Evolutionary conservation across 1,140 invertebrate species (phyloP).

Genomic region (Microplitis demolitor): DNA sequence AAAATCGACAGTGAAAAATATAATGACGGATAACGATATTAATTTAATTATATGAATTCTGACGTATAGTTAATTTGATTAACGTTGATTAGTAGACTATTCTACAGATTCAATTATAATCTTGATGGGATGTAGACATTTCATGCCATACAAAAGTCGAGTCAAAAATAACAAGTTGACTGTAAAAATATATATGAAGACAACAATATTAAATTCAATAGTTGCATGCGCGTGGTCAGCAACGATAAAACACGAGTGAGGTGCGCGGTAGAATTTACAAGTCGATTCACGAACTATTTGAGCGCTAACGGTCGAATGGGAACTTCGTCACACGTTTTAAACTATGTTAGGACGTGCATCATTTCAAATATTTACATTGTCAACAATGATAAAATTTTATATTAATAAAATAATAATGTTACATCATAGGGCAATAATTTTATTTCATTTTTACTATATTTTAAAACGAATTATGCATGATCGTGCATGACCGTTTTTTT

Average conservation of each 20-base stretch:
- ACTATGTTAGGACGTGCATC: neutral
- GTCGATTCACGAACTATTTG: constrained; percentile 25
- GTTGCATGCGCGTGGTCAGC: neutral
- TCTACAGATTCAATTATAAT: too few species aligned
- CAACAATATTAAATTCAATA: neutral
- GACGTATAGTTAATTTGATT: neutral
- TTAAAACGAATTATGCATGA: too few species aligned
- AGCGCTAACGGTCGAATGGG: neutral
- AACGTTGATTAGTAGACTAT: neutral
- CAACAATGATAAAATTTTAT: too few species aligned
- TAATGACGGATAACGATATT: too few species aligned
- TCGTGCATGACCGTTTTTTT: too few species aligned
- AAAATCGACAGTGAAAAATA: too few species aligned
- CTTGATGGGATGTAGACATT: too few species aligned
- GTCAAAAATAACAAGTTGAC: neutral
- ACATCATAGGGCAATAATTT: too few species aligned
- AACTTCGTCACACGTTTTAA: constrained; percentile 12
- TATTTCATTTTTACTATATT: too few species aligned
- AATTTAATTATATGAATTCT: too few species aligned
- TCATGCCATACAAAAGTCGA: neutral
- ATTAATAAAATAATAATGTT: too few species aligned
- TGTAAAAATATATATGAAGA: neutral
- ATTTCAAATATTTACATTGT: neutral
- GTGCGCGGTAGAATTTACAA: constrained; percentile 21
- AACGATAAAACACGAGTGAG: constrained; percentile 28